These are phyloP conservation scores for Heliocidaris tuberculata DNA, from an alignment of 35 echinoderm and acorn worm genomes.

Conservation along the genomic window DNA sequence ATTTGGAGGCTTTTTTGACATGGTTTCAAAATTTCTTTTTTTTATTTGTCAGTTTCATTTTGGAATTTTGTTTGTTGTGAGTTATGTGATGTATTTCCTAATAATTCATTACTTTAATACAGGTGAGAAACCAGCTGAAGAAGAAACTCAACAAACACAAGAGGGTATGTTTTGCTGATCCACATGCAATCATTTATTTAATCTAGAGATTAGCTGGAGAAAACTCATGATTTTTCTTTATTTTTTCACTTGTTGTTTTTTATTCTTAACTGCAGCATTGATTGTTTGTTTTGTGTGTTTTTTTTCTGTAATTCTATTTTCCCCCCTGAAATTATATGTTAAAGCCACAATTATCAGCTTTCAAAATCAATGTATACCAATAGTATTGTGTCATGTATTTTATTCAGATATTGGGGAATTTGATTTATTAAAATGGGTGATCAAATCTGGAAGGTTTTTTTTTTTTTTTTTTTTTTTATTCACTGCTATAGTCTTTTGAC, in stretches of 20 bases:
- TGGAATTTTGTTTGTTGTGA: not conserved
- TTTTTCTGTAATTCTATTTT: not conserved
- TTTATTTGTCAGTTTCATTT: not conserved
- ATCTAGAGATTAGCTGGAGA: not conserved
- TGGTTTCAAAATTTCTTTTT: not conserved
- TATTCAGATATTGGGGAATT: too few species aligned
- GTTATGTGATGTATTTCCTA: not conserved
- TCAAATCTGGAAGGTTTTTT: not conserved
- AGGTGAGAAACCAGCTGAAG: constrained; percentile 45
- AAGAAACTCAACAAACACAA: constrained; percentile 39
- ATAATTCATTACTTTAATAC: not conserved
- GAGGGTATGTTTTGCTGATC: constrained; percentile 35
- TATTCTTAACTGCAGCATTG: not conserved
- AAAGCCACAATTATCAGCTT: too few species aligned
- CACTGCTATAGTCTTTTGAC: too few species aligned
- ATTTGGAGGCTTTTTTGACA: not conserved
- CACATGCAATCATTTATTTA: not conserved
- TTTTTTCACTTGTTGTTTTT: not conserved
- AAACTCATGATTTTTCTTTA: not conserved
- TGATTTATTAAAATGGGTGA: too few species aligned
- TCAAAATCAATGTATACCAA: too few species aligned
- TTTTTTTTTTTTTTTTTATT: not conserved
- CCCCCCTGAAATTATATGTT: too few species aligned
- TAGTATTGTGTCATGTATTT: too few species aligned
- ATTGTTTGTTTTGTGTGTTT: not conserved